phyloP scores from a whole-genome alignment of 2,888 invertebrate genomes.

The Cybosia mesomella region DNA sequence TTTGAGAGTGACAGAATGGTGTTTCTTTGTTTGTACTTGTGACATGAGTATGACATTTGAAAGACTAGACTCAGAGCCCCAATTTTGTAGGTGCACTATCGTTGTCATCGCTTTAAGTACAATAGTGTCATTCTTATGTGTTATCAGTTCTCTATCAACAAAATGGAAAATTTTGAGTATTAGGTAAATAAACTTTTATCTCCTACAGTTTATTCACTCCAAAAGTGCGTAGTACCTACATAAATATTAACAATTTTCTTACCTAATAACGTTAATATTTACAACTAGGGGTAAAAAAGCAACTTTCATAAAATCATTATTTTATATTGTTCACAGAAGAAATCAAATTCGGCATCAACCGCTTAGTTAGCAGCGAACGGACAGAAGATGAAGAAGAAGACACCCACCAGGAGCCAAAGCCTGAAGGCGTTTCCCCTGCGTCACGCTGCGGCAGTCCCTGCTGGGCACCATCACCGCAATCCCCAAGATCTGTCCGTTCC shows the following conservation, averaged over 20 bases:
- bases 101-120: background rate
- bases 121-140: constrained; percentile 6
- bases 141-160: constrained; percentile 8
- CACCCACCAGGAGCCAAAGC: constrained; percentile 74
- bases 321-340: constrained; percentile 88
- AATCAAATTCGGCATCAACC: constrained; percentile 94
- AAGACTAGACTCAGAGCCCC: background rate
- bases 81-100: background rate
- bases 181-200: constrained; percentile 11
- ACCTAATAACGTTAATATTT: no score
- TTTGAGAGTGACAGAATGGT: background rate
- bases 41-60: background rate
- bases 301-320: background rate
- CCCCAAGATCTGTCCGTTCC: constrained; percentile 81
- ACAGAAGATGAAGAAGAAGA: constrained; percentile 88
- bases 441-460: constrained; percentile 86
- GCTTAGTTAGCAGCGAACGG: constrained; percentile 90
- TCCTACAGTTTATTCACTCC: constrained; percentile 1
- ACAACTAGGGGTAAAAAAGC: no score
- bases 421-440: constrained; percentile 78
- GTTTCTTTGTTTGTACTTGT: background rate
- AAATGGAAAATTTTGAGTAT: constrained; percentile 7
- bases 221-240: background rate
- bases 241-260: background rate
- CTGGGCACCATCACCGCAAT: constrained; percentile 84